These are phyloP conservation scores for Lutraria lutraria DNA, from an alignment of 2,888 invertebrate genomes.

Conservation along the genomic window DNA sequence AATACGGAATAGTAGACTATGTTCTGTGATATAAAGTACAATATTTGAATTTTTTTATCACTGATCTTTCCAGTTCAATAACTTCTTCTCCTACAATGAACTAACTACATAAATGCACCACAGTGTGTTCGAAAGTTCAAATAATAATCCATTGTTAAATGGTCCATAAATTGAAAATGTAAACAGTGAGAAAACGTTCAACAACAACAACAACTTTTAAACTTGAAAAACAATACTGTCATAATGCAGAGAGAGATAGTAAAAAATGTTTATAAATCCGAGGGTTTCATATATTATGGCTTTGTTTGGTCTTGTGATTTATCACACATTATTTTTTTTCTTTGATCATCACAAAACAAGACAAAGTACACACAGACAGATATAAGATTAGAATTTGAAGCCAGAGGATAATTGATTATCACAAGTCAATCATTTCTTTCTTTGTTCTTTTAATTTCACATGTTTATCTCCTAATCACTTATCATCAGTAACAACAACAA, in stretches of 20 bases:
- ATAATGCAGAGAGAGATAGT: background rate
- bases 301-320: background rate
- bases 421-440: no score
- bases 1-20: background rate
- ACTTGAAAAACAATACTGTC: slow-evolving; percentile 7
- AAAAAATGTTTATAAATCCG: background rate
- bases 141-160: background rate
- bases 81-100: background rate
- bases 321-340: background rate
- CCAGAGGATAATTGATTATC: no score
- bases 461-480: no score
- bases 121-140: background rate
- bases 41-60: slow-evolving; percentile 5
- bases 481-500: no score
- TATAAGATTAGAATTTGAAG: no score
- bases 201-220: background rate
- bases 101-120: background rate
- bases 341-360: background rate
- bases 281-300: background rate
- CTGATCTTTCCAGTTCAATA: slow-evolving; percentile 20
- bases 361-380: no score
- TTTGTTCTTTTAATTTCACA: no score
- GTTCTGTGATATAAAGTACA: background rate
- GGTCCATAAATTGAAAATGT: background rate
- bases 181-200: background rate